These are phyloP conservation scores for Lepidocolaptes lacrymiger DNA, from an alignment of 2,797 vertebrate species.

Conservation along the genomic window DNA sequence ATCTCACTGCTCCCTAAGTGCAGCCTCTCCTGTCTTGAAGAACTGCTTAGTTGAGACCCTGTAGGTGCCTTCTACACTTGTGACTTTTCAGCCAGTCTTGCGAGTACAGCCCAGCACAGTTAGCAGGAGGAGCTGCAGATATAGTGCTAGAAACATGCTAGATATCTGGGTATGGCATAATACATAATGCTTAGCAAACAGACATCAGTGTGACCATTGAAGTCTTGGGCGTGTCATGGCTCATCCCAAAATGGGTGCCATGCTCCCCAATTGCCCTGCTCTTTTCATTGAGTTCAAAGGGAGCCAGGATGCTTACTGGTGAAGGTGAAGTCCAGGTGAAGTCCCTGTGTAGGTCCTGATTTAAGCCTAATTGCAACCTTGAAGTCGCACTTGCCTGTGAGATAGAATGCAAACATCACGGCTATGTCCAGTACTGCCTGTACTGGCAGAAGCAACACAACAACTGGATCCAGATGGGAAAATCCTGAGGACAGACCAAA, in stretches of 20 bases:
- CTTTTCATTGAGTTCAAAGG: neutral
- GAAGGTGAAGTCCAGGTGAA: accelerated
- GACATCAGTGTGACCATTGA: neutral
- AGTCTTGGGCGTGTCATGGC: neutral
- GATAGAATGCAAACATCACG: neutral
- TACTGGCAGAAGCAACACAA: neutral
- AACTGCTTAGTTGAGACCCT: neutral
- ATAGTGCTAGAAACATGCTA: accelerated
- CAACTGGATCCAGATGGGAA: accelerated
- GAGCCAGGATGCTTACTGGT: neutral
- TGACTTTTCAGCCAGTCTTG: neutral
- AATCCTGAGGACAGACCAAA: neutral
- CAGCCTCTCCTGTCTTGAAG: neutral
- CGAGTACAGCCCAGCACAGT: neutral
- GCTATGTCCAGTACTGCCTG: neutral
- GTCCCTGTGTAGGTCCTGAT: neutral
- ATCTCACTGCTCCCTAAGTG: neutral
- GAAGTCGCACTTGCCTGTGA: neutral
- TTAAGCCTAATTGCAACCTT: neutral
- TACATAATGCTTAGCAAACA: neutral
- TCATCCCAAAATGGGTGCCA: neutral
- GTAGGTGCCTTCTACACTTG: neutral
- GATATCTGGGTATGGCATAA: neutral
- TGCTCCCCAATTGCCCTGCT: accelerated
- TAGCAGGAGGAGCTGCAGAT: neutral